Conservation (phyloP, 2,797 vertebrate species). For the Tapera naevia region DNA sequence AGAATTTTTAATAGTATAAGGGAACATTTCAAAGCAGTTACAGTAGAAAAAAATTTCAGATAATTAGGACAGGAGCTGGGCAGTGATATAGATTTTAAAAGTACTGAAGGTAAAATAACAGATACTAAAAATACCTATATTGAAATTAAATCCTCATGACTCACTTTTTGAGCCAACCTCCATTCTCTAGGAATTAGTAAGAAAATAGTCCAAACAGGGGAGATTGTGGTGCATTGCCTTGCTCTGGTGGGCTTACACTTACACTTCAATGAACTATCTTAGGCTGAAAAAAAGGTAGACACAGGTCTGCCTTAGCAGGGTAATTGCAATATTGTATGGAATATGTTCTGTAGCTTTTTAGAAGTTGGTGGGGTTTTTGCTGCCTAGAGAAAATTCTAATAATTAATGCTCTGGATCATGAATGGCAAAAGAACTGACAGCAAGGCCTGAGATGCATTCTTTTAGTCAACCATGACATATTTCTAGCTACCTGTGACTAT, state of each 20-base stretch:
- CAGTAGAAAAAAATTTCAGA: slow-evolving; percentile 20
- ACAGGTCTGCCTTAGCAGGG: neutral
- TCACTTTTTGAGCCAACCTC: neutral
- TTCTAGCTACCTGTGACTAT: neutral
- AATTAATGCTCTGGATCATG: neutral
- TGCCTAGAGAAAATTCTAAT: neutral
- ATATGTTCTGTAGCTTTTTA: neutral
- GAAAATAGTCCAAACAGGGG: neutral
- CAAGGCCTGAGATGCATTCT: neutral
- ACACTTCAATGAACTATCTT: neutral
- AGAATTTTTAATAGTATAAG: neutral
- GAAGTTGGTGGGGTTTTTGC: neutral
- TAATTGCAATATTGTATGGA: neutral
- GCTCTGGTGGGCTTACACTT: neutral
- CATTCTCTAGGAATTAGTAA: slow-evolving; percentile 30
- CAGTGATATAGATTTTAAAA: neutral
- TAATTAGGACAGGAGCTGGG: slow-evolving; percentile 42
- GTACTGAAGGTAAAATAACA: slow-evolving; percentile 34
- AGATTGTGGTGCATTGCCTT: neutral
- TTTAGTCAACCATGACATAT: neutral
- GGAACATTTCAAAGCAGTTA: slow-evolving; percentile 35
- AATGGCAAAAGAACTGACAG: neutral
- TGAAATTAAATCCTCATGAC: slow-evolving; percentile 37
- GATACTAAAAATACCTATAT: slow-evolving; percentile 49
- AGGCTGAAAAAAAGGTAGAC: neutral